These are phyloP conservation scores for Darevskia mixta DNA, from an alignment of 2,797 vertebrate genomes.

Conservation along the genomic window DNA sequence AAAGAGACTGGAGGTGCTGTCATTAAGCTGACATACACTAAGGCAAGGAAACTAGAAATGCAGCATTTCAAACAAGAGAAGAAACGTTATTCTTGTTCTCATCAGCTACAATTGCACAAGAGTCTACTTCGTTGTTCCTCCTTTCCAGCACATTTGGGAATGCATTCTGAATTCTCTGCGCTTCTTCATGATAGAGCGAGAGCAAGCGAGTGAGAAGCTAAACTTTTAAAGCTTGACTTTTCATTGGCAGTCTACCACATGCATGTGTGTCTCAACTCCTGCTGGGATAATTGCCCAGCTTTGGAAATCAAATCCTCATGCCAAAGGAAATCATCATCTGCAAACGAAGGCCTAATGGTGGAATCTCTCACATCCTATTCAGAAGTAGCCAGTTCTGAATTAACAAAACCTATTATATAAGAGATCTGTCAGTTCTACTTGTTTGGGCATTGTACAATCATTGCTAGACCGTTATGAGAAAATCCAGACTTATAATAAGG, in stretches of 20 bases:
- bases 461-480: not conserved
- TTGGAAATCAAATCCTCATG: not conserved
- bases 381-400: not conserved
- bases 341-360: not conserved
- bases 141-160: not conserved
- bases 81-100: constrained; percentile 19
- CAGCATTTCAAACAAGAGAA: constrained; percentile 20
- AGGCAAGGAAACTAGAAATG: not conserved
- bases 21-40: constrained; percentile 20
- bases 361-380: too few relatives aligned
- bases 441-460: not conserved
- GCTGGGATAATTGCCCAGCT: not conserved
- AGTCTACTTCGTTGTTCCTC: not conserved
- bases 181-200: not conserved
- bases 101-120: not conserved
- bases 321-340: not conserved
- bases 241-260: not conserved
- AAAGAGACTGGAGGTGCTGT: constrained; percentile 25
- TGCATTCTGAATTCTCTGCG: not conserved
- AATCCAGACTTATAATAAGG: not conserved
- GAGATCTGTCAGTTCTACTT: not conserved
- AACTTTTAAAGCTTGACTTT: not conserved
- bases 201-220: not conserved
- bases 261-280: not conserved
- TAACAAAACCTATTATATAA: not conserved